phyloP scores from a whole-genome alignment of 2,797 vertebrate genomes.

The Sebastes matsubarae region DNA sequence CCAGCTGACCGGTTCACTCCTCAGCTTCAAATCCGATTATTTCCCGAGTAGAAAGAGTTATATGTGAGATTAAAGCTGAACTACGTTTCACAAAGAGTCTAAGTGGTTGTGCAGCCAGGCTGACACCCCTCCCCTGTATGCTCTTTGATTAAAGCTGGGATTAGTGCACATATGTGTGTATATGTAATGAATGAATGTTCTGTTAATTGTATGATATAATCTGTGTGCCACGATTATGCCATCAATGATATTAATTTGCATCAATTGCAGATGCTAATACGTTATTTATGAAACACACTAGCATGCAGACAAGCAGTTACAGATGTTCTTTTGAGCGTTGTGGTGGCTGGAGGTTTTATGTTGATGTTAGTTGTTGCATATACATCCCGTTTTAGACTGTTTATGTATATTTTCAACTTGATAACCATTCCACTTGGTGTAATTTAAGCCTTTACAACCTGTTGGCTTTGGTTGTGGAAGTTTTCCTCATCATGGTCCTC shows the following conservation, averaged over 20 bases:
- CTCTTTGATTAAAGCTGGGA: constrained; percentile 62
- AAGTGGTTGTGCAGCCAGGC: constrained; percentile 28
- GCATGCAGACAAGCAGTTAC: background rate
- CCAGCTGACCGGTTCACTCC: constrained; percentile 40
- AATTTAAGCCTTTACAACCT: constrained; percentile 38
- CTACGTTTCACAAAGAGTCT: constrained; percentile 19
- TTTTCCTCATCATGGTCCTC: constrained; percentile 34
- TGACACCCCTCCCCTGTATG: constrained; percentile 24
- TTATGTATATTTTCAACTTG: background rate
- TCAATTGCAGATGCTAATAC: constrained; percentile 8
- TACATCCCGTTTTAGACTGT: background rate
- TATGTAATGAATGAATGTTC: constrained; percentile 18
- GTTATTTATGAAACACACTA: constrained; percentile 2
- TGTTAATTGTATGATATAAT: constrained; percentile 35
- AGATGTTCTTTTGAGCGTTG: background rate
- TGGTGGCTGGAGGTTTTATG: background rate
- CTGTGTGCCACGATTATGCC: constrained; percentile 7
- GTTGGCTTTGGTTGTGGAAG: constrained; percentile 37
- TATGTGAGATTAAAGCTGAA: constrained; percentile 54
- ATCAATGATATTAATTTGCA: constrained; percentile 47
- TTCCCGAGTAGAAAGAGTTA: constrained; percentile 49
- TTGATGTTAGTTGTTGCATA: background rate
- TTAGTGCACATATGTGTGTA: constrained; percentile 50
- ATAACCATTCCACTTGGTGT: background rate
- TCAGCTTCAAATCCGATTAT: constrained; percentile 68